Base-by-base conservation (phyloP, 2,797 vertebrate genomes). In the Atherinosoma microstoma region DNA sequence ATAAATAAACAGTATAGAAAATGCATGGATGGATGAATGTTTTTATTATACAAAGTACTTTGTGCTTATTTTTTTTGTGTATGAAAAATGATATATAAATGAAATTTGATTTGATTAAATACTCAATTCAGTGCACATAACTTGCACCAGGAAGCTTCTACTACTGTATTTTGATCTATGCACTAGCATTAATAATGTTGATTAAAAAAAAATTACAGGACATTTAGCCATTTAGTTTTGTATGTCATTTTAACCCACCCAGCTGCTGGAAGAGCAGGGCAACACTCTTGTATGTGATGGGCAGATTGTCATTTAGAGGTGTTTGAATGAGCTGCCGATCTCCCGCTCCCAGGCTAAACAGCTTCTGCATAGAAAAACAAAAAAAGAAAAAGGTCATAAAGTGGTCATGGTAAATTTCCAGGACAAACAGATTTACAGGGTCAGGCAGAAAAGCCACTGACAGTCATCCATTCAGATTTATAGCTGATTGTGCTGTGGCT, bases 251-350 rank as follows among this genome's bases (percentile, higher is more conserved):
- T 67, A 7, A 95, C 97, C 79, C 94, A 99, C 98, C 98, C 62
- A 99, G 91, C 73, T 99, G 98, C 89, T 99, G 98, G 94, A 99
- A 99, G 84, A 99, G 96, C 81, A 99, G 94, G 72, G 96, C 96
- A 77, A 98, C 97, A 70, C 97, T 99, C 90, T 96, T 97, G 88
- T 94, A 94, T 67, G 97, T 99, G 78, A 99, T 94, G 32, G 98
- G 98, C 86, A 99, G 92, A 22, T 93, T 97, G 47, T 97, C 95
- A 7, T 97, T 96, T 29, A 98, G 93, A 83, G 98, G 97, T 16
- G 96, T 98, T 92, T 99, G 98, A 89, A 99, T 97, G 89, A 99
- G 94, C 69, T 99, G 98, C 54, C 97, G 93, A 84, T 99, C 98
- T 87, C 98, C 98, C 60, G 97, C 98, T 91, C 98, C 98, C 85